These are phyloP conservation scores for Beris morrisii DNA, from an alignment of 2,888 invertebrate species.

Conservation along the genomic window DNA sequence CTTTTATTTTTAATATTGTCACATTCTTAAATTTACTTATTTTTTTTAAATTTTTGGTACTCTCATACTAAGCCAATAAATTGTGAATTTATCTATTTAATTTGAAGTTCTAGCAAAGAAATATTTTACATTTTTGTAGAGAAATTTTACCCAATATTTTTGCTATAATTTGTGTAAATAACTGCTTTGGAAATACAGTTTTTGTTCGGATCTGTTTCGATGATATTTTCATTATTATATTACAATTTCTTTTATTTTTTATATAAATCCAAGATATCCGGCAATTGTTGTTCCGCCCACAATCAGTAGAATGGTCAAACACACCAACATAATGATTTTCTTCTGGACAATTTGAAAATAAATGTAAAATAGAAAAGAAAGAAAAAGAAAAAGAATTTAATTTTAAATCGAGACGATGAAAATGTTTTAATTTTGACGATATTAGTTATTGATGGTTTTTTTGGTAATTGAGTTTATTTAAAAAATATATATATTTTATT, in stretches of 20 bases:
- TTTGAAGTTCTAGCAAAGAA: not conserved
- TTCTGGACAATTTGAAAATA: conserved; percentile 66
- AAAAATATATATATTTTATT: no score
- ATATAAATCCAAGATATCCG: conserved; percentile 63
- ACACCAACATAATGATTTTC: conserved; percentile 92
- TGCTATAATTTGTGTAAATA: not conserved
- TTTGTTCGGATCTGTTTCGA: not conserved
- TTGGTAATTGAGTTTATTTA: not conserved
- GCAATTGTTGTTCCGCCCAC: conserved; percentile 69
- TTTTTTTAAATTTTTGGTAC: no score
- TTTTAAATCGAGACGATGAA: conserved; percentile 26
- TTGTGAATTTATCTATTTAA: no score
- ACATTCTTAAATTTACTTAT: no score
- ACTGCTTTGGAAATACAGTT: not conserved
- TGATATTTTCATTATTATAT: not conserved
- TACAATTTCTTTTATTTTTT: conserved; percentile 9
- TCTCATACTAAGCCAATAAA: no score
- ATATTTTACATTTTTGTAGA: not conserved
- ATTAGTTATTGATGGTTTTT: not conserved
- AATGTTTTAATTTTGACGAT: conserved; percentile 30
- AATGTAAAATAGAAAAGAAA: conserved; percentile 12
- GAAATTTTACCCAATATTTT: conserved; percentile 24
- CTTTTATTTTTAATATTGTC: no score
- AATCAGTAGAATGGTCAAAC: conserved; percentile 78
- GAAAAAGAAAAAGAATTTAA: conserved; percentile 15